Evolutionary conservation across 2,113 vertebrate genomes (phyloP).

Genomic region (Clarias magur): DNA sequence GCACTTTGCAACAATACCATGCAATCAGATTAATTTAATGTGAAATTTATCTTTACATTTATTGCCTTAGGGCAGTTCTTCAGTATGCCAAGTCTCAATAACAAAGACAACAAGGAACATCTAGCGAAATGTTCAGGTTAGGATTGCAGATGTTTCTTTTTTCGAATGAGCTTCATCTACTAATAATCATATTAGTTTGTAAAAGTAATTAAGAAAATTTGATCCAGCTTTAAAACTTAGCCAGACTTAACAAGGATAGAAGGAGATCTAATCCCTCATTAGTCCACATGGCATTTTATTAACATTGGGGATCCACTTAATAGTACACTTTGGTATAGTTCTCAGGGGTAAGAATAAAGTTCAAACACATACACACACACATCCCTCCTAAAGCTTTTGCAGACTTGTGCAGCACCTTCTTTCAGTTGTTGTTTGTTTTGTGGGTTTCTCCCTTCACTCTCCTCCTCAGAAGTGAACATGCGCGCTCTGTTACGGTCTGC

Average conservation of each 20-base stretch:
- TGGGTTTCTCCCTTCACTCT: too few species aligned
- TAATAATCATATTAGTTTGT: background rate
- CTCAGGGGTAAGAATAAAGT: background rate
- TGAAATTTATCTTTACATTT: background rate
- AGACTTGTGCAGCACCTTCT: too few species aligned
- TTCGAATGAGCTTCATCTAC: background rate
- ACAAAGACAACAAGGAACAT: background rate
- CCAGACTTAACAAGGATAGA: background rate
- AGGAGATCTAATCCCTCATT: slow-evolving; percentile 13
- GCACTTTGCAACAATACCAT: background rate
- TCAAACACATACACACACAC: too few species aligned
- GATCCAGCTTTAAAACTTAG: slow-evolving; percentile 4
- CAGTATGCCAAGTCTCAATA: background rate
- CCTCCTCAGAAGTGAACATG: too few species aligned
- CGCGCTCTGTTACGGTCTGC: too few species aligned
- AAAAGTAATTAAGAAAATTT: background rate
- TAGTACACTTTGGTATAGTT: background rate
- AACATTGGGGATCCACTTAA: background rate
- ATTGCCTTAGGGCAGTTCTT: background rate
- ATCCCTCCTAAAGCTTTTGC: too few species aligned
- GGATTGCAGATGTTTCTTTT: background rate
- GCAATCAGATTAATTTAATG: background rate
- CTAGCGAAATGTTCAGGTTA: background rate
- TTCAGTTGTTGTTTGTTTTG: too few species aligned
- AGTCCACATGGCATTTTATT: background rate